Conservation (phyloP, 2,113 vertebrate species). For the Oncorhynchus tshawytscha region DNA sequence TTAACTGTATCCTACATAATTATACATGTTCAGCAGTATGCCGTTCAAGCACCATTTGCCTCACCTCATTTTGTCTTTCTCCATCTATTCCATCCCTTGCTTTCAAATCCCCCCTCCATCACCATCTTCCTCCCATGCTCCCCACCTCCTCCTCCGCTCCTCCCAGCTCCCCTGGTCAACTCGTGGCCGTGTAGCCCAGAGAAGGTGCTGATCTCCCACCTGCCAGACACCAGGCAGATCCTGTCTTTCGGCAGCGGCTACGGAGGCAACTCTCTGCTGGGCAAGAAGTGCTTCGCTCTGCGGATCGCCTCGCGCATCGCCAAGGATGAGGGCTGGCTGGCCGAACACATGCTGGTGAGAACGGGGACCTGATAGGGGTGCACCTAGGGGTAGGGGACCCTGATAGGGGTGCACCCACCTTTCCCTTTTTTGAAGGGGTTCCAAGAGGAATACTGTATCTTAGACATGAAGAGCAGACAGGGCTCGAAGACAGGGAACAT, state of each 20-base stretch:
- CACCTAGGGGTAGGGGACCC: too few species aligned
- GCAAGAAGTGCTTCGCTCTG: slow-evolving; percentile 97
- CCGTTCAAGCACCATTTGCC: too few species aligned
- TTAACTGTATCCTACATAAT: too few species aligned
- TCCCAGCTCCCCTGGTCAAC: slow-evolving; percentile 86
- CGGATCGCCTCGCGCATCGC: slow-evolving; percentile 92
- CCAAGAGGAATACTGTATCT: too few species aligned
- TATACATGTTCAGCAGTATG: too few species aligned
- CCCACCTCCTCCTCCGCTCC: not conserved
- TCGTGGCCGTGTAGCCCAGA: slow-evolving; percentile 96
- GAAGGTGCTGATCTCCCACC: slow-evolving; percentile 87
- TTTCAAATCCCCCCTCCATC: too few species aligned
- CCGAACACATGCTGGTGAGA: slow-evolving; percentile 97
- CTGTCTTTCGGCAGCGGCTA: slow-evolving; percentile 95
- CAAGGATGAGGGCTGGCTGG: slow-evolving; percentile 96
- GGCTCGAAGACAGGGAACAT: too few species aligned
- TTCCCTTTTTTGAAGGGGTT: not conserved
- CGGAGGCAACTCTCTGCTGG: slow-evolving; percentile 93
- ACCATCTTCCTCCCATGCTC: not conserved
- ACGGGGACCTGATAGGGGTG: not conserved
- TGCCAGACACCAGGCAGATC: slow-evolving; percentile 89
- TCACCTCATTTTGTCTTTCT: not conserved
- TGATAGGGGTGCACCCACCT: not conserved
- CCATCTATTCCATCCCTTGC: too few species aligned
- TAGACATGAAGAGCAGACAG: too few species aligned